Conservation (phyloP, 2,888 invertebrate genomes). For the Scaptomyza flava region DNA sequence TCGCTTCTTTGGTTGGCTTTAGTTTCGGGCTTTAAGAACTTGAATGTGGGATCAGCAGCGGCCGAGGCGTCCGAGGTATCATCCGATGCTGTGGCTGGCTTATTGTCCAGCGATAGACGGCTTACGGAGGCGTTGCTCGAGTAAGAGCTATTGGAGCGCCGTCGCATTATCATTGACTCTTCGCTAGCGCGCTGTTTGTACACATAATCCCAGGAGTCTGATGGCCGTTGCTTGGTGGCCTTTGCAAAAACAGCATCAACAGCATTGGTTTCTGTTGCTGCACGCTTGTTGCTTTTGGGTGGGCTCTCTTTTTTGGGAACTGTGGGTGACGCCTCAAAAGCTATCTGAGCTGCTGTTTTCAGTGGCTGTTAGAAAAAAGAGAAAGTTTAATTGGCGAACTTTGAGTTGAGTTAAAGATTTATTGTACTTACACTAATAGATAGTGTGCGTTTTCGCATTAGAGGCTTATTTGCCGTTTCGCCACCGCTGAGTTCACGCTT, state of each 20-base stretch:
- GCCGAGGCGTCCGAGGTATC: conserved; percentile 52
- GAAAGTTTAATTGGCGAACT: not conserved
- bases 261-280: conserved; percentile 8
- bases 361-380: conserved; percentile 12
- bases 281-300: conserved; percentile 45
- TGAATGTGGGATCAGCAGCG: conserved; percentile 75
- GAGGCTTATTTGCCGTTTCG: conserved; percentile 65
- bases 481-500: conserved; percentile 71
- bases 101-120: conserved; percentile 83
- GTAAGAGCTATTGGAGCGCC: conserved; percentile 93
- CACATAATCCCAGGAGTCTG: conserved; percentile 86
- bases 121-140: conserved; percentile 89
- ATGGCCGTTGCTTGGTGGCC: conserved; percentile 60
- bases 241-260: conserved; percentile 49
- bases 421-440: conserved; percentile 71
- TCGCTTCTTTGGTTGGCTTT: conserved; percentile 72
- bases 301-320: conserved; percentile 58
- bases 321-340: conserved; percentile 25
- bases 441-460: conserved; percentile 80
- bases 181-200: conserved; percentile 87
- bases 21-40: conserved; percentile 83
- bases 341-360: conserved; percentile 10
- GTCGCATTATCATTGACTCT: conserved; percentile 92
- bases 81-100: conserved; percentile 51
- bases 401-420: not conserved